Conservation (phyloP, 2,113 vertebrate genomes). For the Chaetodon auriga region DNA sequence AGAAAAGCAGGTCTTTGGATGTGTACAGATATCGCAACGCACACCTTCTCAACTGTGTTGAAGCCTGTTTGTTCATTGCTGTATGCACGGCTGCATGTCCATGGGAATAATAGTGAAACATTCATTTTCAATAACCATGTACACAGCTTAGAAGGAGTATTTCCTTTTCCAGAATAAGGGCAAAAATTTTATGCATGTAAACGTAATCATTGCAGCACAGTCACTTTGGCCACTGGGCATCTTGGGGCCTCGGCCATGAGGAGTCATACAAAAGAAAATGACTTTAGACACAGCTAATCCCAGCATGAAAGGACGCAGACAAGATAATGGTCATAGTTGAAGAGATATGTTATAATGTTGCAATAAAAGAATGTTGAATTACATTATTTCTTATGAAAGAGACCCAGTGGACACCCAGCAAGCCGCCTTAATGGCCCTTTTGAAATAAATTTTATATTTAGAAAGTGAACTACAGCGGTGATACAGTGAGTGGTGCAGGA, state of each 20-base stretch:
- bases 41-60: too few species aligned
- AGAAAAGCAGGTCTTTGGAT: too few species aligned
- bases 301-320: slow-evolving; percentile 45
- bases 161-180: too few species aligned
- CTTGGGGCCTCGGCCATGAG: neutral
- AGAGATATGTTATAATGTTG: slow-evolving; percentile 52
- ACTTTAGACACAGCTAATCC: slow-evolving; percentile 49
- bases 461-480: slow-evolving; percentile 51
- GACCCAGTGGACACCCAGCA: slow-evolving; percentile 33
- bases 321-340: slow-evolving; percentile 47
- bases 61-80: too few species aligned
- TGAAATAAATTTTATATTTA: slow-evolving; percentile 62
- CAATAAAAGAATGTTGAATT: slow-evolving; percentile 40
- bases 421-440: slow-evolving; percentile 52
- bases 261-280: slow-evolving; percentile 35
- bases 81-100: too few species aligned
- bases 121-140: too few species aligned
- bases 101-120: too few species aligned
- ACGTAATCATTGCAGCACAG: neutral
- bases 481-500: slow-evolving; percentile 38
- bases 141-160: too few species aligned
- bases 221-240: slow-evolving; percentile 28
- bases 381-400: slow-evolving; percentile 41
- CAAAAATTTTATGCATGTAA: too few species aligned
- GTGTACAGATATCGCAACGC: too few species aligned